Conservation (phyloP, 1,140 invertebrate genomes). For the Popillia japonica region DNA sequence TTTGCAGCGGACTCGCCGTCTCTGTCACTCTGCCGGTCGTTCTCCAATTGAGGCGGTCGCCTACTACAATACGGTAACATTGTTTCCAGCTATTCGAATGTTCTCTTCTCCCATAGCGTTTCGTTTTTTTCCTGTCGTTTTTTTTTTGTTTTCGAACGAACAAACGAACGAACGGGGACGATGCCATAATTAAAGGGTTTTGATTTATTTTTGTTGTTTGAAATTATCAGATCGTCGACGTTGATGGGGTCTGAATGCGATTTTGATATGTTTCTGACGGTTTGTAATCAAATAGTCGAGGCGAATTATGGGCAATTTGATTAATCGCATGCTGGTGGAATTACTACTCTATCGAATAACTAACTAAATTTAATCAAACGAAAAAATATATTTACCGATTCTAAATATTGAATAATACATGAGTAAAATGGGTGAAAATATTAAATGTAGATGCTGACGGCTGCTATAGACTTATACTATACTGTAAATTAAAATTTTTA, state of each 20-base stretch:
- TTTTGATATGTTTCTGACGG: constrained; percentile 21
- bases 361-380: no score
- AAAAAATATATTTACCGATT: no score
- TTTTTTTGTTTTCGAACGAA: background rate
- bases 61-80: constrained; percentile 20
- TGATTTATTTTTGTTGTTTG: constrained; percentile 3
- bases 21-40: background rate
- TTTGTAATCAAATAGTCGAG: background rate
- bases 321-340: background rate
- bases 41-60: constrained; percentile 5
- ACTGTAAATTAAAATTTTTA: no score
- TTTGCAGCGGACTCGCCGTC: constrained; percentile 40
- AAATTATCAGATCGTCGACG: constrained; percentile 6
- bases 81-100: constrained; percentile 23
- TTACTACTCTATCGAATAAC: background rate
- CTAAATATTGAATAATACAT: no score
- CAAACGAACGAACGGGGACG: background rate
- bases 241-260: background rate
- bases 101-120: background rate
- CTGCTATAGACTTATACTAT: no score
- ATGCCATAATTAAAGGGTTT: constrained; percentile 10
- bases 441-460: no score
- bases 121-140: background rate
- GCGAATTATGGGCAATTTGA: background rate
- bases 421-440: no score